Evolutionary conservation across 2,888 invertebrate species (phyloP), one percentile per base, ranked within the genome.

Genomic region (Notocelia uddmanniana): DNA sequence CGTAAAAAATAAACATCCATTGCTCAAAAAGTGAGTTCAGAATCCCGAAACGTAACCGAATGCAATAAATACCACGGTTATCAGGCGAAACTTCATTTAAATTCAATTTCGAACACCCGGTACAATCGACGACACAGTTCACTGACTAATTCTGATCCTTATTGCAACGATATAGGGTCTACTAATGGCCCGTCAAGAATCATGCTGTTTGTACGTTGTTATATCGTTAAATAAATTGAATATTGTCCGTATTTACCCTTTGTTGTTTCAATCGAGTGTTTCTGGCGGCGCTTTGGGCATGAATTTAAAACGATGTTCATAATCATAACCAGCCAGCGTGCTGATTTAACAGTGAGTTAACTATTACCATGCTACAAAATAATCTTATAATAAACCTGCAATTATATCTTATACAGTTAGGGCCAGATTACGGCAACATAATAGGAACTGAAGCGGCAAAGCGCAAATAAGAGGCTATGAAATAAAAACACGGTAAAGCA

Each of bases 1-100:
- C 15, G 23, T 34, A 31, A 52, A 63, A 21, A 34, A 48, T 10
- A 19, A 54, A 64, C 52, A 52, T n/a, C 31, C 31, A 18, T 31
- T 18, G 54, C n/a, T 21, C 11, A 58, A 58, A 70, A 66, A 71
- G 19, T 19, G 48, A 52, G 66, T 58, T 59, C 52, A 13, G 13
- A 34, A 26, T 54, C 41, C 18, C 31, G 59, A 48, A 67, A 54
- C 59, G 41, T 34, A 37, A 67, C 66, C 55, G 50, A 64, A 64
- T 52, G 67, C 68, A 68, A 72, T 72, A 72, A 72, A 72, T 72
- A 68, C 62, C 55, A 23, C 68, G 48, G 67, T 62, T 67, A 68
- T 68, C 68, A 58, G 68, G 50, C 67, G 68, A 72, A 72, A 68
- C 67, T 72, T 72, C 67, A 72, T 72, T 72, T 62, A 72, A 68